Evolutionary conservation across 2,797 vertebrate species (phyloP).

Genomic region (Hydrocynus forskahlii): DNA sequence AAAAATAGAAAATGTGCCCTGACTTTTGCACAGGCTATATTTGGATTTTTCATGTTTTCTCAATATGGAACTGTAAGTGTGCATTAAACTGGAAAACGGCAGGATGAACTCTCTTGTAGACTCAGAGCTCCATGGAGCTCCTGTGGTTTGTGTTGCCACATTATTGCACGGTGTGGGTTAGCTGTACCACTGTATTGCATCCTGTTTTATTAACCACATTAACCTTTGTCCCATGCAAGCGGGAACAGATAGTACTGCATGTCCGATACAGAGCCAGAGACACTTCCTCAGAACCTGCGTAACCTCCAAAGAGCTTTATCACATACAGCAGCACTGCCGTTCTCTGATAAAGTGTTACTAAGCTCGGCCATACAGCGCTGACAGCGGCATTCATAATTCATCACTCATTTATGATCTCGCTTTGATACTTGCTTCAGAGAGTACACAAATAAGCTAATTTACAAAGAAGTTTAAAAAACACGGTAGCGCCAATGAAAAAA

Average conservation of each 20-base stretch:
- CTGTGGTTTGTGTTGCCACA: constrained; percentile 27
- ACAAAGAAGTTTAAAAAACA: neutral
- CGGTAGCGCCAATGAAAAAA: neutral
- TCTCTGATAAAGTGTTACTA: constrained; percentile 17
- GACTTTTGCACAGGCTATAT: too few relatives aligned
- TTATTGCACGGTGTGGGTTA: constrained; percentile 22
- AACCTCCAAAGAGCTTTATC: constrained; percentile 19
- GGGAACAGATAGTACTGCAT: constrained; percentile 16
- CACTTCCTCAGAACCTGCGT: constrained; percentile 7
- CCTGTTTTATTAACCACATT: constrained; percentile 32
- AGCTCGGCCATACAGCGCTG: neutral
- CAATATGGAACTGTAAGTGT: too few relatives aligned
- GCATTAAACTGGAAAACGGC: neutral
- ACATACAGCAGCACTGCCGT: neutral
- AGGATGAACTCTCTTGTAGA: neutral
- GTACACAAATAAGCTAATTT: neutral
- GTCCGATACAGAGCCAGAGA: neutral
- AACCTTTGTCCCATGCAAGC: constrained; percentile 1
- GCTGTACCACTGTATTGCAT: constrained; percentile 19
- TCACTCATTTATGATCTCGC: neutral
- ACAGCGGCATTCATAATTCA: neutral
- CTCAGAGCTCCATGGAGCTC: neutral
- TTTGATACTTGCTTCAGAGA: neutral
- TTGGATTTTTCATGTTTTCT: too few relatives aligned
- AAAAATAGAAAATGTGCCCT: too few relatives aligned